Evolutionary conservation across 2,797 vertebrate species (phyloP), one percentile per base, ranked within the genome.

Genomic region (Pipistrellus pygmaeus): DNA sequence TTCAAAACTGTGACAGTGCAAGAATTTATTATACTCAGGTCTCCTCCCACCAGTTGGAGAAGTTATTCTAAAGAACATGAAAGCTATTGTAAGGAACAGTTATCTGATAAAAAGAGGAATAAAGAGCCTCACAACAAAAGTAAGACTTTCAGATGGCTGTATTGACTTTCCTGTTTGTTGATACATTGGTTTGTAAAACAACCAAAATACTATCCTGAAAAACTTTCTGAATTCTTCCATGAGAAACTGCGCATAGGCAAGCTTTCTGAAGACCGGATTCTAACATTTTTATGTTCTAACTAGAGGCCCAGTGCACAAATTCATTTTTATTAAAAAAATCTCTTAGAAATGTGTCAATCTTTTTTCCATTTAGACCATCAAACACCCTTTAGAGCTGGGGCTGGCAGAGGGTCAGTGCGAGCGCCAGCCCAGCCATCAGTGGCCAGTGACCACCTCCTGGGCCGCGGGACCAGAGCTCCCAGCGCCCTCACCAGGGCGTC

Each of bases 111-210:
- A 91, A 32, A 76, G 18, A 66, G 69, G 25, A 55, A 87, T 69
- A 92, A 69, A 85, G 77, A 60, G 51, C 20, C 18, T 92, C 64
- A 71, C 23, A 38, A 75, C 32, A 13, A 73, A 90, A 60, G 46
- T n/a, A 53, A 62, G 41, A 9, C 15, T 64, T 90, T 69, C 62
- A 71, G 18, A 55, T 66, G 38, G 60, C 30, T 27, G 1, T 9
- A 44, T 48, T 85, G 72, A 46, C 53, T 77, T n/a, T 81, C 64
- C 21, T 68, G 14, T 41, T 76, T 57, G 13, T 32, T 85, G 48
- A 48, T 48, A 62, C 10, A 85, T 20, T 62, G 75, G 23, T 35
- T 86, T 64, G 5, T 76, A 64, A 62, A 87, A 72, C 78, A 68
- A 82, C 30, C 48, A 76, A 76, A 76, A 53, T 21, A 53, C 30